A percentile compares a stretch with the other conserved stretches of the same genome.
Conservation (phyloP, 2,113 vertebrate genomes). For the Aepyceros melampus region DNA sequence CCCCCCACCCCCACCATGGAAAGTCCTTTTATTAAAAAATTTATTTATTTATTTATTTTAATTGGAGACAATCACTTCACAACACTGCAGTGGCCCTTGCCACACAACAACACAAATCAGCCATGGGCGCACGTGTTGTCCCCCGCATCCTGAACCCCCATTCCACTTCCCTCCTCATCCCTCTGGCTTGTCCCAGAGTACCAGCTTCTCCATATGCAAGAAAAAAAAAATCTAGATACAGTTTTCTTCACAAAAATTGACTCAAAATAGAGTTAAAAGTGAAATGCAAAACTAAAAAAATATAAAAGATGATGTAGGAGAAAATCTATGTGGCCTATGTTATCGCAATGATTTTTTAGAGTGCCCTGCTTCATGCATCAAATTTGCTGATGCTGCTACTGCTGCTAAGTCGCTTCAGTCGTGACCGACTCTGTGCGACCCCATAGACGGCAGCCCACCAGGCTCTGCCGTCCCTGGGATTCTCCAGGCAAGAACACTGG, state of each 20-base stretch:
- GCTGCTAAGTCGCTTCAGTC: too few species aligned
- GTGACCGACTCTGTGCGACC: too few species aligned
- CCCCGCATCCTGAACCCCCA: fast-evolving
- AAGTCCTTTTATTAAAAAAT: neutral
- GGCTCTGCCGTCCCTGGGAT: too few species aligned
- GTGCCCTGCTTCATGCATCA: too few species aligned
- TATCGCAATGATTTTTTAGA: neutral
- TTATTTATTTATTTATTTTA: neutral
- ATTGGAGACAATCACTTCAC: neutral
- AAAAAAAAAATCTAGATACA: neutral
- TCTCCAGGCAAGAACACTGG: too few species aligned
- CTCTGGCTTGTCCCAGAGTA: neutral
- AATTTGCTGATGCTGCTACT: too few species aligned
- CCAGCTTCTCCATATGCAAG: neutral
- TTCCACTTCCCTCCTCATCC: neutral
- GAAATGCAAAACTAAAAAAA: neutral
- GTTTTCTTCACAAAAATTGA: neutral
- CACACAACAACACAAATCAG: neutral
- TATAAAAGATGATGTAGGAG: neutral
- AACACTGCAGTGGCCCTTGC: neutral
- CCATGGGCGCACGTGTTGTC: neutral
- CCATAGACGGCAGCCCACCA: too few species aligned
- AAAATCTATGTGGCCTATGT: neutral
- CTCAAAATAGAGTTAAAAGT: neutral
- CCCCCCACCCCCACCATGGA: neutral